Evolutionary conservation across 2,797 vertebrate species (phyloP).

Genomic region (Eulemur coronatus): DNA sequence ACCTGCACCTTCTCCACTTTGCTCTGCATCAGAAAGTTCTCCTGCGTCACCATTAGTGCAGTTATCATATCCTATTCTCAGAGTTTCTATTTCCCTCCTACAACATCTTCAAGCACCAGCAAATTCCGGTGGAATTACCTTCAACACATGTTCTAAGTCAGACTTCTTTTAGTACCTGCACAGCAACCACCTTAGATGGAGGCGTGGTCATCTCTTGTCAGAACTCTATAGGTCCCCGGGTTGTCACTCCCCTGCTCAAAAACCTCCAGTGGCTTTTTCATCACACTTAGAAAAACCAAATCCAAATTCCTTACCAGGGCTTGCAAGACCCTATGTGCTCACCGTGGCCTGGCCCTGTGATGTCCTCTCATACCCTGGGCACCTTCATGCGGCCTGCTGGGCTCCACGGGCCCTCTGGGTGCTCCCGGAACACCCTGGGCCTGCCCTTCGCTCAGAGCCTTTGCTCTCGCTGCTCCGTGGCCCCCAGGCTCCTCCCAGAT

Average conservation of each 20-base stretch:
- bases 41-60: neutral
- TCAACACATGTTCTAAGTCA: neutral
- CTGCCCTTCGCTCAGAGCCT: no score
- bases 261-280: neutral
- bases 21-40: neutral
- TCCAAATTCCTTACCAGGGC: neutral
- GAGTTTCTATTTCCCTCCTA: neutral
- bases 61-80: neutral
- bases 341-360: no score
- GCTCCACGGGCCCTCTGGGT: rapidly evolving
- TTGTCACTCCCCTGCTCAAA: neutral
- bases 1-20: neutral
- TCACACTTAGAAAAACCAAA: neutral
- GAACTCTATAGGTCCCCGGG: neutral
- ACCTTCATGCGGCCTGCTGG: no score
- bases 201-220: neutral
- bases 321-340: neutral
- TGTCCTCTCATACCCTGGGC: rapidly evolving
- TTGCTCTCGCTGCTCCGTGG: neutral
- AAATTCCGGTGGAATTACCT: neutral
- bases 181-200: neutral
- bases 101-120: neutral
- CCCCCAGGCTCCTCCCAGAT: neutral
- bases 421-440: neutral
- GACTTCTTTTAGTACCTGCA: neutral